These are phyloP conservation scores for Glyphotaelius pellucidus DNA, from an alignment of 2,888 invertebrate species.

Conservation along the genomic window DNA sequence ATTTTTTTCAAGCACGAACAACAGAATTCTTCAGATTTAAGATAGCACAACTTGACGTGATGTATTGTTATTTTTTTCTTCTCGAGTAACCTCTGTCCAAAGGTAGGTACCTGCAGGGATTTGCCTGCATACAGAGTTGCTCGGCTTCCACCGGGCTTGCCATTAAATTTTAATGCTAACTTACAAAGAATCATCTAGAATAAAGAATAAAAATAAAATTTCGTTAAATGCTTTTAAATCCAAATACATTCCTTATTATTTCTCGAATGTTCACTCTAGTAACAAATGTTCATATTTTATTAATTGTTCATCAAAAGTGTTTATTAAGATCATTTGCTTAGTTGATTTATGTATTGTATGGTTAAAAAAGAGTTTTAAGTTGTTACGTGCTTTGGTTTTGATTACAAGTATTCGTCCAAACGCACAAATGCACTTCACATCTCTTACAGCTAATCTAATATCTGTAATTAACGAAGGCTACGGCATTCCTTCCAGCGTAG, in stretches of 20 bases:
- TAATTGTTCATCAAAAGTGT: too few species aligned
- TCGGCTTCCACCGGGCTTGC: not conserved
- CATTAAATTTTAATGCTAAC: not conserved
- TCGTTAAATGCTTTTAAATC: not conserved
- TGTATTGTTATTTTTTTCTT: constrained; percentile 34
- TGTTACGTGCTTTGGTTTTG: not conserved
- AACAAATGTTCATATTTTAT: too few species aligned
- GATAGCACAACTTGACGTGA: constrained; percentile 41
- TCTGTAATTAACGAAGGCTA: not conserved
- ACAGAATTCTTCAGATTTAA: constrained; percentile 44
- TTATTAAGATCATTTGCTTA: not conserved
- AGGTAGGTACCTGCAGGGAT: constrained; percentile 11
- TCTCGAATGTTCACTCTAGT: not conserved
- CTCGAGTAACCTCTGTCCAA: constrained; percentile 29
- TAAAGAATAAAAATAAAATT: not conserved
- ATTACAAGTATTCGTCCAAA: not conserved
- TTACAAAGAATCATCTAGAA: not conserved
- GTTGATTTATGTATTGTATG: not conserved
- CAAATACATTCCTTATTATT: not conserved
- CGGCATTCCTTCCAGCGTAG: not conserved
- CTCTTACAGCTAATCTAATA: not conserved
- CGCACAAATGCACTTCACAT: not conserved
- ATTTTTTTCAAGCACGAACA: constrained; percentile 35
- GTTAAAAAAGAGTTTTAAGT: not conserved
- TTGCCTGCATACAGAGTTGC: not conserved